Conservation (phyloP, 1,140 invertebrate species). For the Ceratina australensis region DNA sequence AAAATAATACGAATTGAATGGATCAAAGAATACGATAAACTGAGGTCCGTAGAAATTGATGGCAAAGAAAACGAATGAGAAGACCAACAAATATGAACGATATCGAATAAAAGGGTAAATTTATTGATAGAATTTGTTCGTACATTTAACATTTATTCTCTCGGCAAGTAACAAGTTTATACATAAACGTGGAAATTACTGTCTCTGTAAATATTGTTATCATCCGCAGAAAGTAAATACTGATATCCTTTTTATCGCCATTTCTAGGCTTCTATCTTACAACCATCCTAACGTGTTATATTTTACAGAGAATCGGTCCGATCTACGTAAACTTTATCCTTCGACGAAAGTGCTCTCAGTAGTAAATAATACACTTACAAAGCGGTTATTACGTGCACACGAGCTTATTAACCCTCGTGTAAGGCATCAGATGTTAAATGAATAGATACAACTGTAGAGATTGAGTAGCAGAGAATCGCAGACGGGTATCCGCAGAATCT, state of each 20-base stretch:
- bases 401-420: constrained; percentile 6
- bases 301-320: too few species aligned
- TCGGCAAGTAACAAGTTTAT: neutral
- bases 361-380: constrained; percentile 26
- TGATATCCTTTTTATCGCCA: too few species aligned
- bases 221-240: too few species aligned
- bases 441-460: neutral
- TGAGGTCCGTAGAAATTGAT: too few species aligned
- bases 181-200: neutral
- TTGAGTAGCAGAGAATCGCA: neutral
- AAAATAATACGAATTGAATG: constrained; percentile 19
- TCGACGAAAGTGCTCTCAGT: too few species aligned
- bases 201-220: neutral
- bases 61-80: neutral
- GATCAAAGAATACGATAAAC: neutral
- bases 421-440: constrained; percentile 13
- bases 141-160: constrained; percentile 23
- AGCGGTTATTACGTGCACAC: constrained; percentile 5
- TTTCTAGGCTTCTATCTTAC: too few species aligned
- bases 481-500: neutral
- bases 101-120: neutral
- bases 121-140: neutral
- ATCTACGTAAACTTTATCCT: too few species aligned
- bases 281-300: too few species aligned
- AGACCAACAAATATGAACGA: neutral